These are phyloP conservation scores for Turritopsis dohrnii DNA, from an alignment of 30 jellyfish, hydroid and myxozoan genomes.

Conservation along the genomic window DNA sequence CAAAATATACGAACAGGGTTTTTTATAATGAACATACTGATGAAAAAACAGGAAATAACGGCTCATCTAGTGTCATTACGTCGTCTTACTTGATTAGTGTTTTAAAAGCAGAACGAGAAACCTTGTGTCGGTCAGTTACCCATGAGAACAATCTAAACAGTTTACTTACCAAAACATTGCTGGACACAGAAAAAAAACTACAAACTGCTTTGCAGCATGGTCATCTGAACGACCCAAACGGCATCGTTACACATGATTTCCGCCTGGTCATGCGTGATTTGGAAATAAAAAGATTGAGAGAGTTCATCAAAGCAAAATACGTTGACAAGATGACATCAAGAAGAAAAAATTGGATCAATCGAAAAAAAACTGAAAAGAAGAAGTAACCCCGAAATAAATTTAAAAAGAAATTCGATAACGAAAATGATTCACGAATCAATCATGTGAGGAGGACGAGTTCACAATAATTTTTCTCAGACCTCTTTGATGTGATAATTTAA, in stretches of 20 bases:
- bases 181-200: not conserved
- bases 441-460: too few species aligned
- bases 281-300: not conserved
- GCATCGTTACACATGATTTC: not conserved
- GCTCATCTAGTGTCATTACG: not conserved
- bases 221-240: not conserved
- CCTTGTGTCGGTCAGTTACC: not conserved
- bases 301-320: not conserved
- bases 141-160: not conserved
- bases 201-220: not conserved
- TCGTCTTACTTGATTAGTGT: not conserved
- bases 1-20: not conserved
- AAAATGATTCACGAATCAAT: not conserved
- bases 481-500: not conserved
- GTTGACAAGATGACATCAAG: not conserved
- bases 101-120: not conserved
- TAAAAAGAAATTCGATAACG: not conserved
- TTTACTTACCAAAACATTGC: not conserved
- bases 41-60: not conserved
- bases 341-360: not conserved
- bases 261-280: not conserved
- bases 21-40: not conserved
- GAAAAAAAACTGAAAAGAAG: not conserved
- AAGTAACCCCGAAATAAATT: not conserved
- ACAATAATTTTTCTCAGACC: not conserved